Evolutionary conservation across 1,140 invertebrate genomes (phyloP), one percentile per base, ranked within the genome.

Genomic region (Formica exsecta): DNA sequence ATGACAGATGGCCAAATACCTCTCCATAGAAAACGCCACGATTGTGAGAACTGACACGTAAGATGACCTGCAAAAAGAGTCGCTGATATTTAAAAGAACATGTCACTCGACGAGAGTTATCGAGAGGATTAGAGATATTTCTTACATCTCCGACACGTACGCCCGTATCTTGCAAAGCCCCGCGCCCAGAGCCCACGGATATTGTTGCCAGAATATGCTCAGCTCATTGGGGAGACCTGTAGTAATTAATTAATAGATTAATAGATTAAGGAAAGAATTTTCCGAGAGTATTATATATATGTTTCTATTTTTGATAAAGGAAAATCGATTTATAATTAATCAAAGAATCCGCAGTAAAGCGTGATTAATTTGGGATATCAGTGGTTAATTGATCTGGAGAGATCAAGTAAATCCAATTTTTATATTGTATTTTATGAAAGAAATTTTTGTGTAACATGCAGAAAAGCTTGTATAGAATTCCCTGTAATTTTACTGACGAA

Each of bases 1-100:
- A 93, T 99, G 97, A 93, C 98, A 99, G 87, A 99, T 99, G 16
- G 98, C 98, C 44, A 99, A 94, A 95, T 99, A 99, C 38, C 98
- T 96, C 93, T 98, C 97, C 93, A 97, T 97, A 0, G 97, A 98
- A 93, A 98, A 98, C 25, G 97, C 97, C 19, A 98, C 98, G 87
- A 99, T 99, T 29, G 98, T 98, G 85, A 99, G 95, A 6, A 99
- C 98, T 0, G 98, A 98, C 0, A 98, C 97, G 93, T 98, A 98
- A 0, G 97, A 98, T 0, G 97, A 97, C 90, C 97, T 93, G 19
- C 36, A 7, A 38, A 75, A 71, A 22, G 2, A 36, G 16, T 54
- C 48, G 8, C 6, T 0, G 25, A 1, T 29, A 66, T 83, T 71
- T 29, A 73, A 3, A 19, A 16, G 3, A 44, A 25, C 38, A 22